Percentiles rank a stretch among this genome's conserved stretches.
Conservation (phyloP, 1,140 invertebrate genomes). For the Drosophila pseudoananassae region DNA sequence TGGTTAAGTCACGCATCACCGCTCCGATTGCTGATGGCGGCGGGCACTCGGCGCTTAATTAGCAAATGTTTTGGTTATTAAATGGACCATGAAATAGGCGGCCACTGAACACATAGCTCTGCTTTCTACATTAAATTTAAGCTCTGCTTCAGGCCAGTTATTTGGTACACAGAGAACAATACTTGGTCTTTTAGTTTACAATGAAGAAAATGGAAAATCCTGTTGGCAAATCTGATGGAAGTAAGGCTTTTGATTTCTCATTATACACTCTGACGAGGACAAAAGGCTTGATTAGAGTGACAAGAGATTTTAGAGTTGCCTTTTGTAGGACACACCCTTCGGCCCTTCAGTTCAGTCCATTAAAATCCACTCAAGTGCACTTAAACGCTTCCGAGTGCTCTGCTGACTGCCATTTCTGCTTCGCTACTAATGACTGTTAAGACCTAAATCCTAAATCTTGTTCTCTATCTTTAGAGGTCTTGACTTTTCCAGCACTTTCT, state of each 20-base stretch:
- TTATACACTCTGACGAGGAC: constrained; percentile 31
- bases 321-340: constrained; percentile 12
- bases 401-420: constrained; percentile 32
- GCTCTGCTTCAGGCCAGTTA: background rate
- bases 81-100: constrained; percentile 50
- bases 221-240: background rate
- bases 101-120: constrained; percentile 6
- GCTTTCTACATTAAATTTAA: constrained; percentile 17
- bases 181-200: background rate
- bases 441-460: constrained; percentile 50
- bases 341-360: constrained; percentile 57
- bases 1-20: constrained; percentile 44
- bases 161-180: background rate
- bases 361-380: constrained; percentile 82
- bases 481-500: background rate
- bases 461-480: background rate
- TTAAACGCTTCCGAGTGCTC: constrained; percentile 79
- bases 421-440: constrained; percentile 63
- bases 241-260: constrained; percentile 21
- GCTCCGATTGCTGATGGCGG: constrained; percentile 28
- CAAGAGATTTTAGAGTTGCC: constrained; percentile 30
- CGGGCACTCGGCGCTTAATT: constrained; percentile 35
- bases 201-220: background rate
- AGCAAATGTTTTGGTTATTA: constrained; percentile 56
- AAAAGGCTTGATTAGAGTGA: constrained; percentile 75